Percentiles rank a stretch among this genome's conserved stretches.
Evolutionary conservation across 2,113 vertebrate genomes (phyloP).

Genomic region (Rhea americana): DNA sequence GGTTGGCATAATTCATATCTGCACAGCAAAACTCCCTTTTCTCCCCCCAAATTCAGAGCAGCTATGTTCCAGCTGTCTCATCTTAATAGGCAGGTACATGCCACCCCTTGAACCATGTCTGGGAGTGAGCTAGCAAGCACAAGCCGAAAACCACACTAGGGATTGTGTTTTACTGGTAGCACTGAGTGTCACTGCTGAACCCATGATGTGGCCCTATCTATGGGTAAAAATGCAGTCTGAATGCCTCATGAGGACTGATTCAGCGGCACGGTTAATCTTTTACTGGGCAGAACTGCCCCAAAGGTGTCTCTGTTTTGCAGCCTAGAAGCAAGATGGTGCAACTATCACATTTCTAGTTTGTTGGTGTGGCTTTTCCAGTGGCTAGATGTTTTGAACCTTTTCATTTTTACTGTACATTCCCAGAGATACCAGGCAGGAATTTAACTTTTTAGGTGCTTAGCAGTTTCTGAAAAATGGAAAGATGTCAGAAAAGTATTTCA

Average conservation of each 20-base stretch:
- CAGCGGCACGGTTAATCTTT: neutral
- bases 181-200: fast-evolving
- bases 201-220: neutral
- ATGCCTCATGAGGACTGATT: neutral
- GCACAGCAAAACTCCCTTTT: neutral
- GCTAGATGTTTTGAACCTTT: neutral
- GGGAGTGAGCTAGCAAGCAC: neutral
- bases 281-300: neutral
- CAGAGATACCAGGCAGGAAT: neutral
- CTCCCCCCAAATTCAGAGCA: fast-evolving
- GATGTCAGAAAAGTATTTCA: neutral
- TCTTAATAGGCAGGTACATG: neutral
- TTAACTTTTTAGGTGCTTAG: slow-evolving; percentile 10
- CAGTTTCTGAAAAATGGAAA: slow-evolving; percentile 7
- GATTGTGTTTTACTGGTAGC: too few species aligned
- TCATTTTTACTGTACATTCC: neutral
- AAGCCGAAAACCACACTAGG: neutral
- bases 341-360: too few species aligned
- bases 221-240: neutral
- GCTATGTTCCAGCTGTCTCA: neutral
- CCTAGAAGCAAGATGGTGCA: too few species aligned
- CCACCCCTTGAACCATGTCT: neutral
- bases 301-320: neutral
- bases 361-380: neutral
- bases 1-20: neutral